Base-by-base conservation (phyloP, 1,140 invertebrate species). In the Odontomachus brunneus region DNA sequence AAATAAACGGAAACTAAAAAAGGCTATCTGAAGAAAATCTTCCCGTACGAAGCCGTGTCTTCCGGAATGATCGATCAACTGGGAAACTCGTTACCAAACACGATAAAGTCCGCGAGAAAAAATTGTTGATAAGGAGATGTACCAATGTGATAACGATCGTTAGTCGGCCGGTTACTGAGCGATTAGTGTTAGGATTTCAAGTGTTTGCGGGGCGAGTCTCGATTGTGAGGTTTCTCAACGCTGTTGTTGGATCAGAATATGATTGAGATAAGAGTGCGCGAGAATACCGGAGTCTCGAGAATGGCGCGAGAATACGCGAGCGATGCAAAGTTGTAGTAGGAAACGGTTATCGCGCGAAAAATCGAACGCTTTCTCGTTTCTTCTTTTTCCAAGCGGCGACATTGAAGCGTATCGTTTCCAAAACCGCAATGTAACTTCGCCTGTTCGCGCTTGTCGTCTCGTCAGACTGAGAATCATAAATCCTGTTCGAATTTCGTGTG, bases 341-440 rank as follows among this genome's bases (percentile, higher is more conserved):
- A 83, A 86, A 86, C 51, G 76, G 63, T 51, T 71, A 51, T 2
- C 0, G 15, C 62, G 71, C n/a, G 33, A 53, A 71, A 71, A 82
- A 65, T 69, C 67, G 63, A 63, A 86, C 26, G 17, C 26, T 65
- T 19, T 11, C 38, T 60, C 48, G 15, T 53, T 17, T 15, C 15
- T 26, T 63, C 26, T 5, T 5, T 26, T 12, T 22, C 14, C 38
- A 53, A 71, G 65, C 33, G 51, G 57, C 65, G 65, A 80, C 53
- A 80, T 71, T 71, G 75, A 80, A 80, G 65, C 66, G 74, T 88
- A 90, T 90, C 55, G 80, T 84, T 82, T 71, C 15, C 84, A 82
- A 88, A 89, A 60, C 72, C 69, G 85, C 67, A 59, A 76, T 69
- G 84, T 86, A 91, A 85, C 84, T 90, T 90, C 84, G 73, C 85